Conservation (phyloP, 2,797 vertebrate genomes). For the Pantherophis vulpinus region DNA sequence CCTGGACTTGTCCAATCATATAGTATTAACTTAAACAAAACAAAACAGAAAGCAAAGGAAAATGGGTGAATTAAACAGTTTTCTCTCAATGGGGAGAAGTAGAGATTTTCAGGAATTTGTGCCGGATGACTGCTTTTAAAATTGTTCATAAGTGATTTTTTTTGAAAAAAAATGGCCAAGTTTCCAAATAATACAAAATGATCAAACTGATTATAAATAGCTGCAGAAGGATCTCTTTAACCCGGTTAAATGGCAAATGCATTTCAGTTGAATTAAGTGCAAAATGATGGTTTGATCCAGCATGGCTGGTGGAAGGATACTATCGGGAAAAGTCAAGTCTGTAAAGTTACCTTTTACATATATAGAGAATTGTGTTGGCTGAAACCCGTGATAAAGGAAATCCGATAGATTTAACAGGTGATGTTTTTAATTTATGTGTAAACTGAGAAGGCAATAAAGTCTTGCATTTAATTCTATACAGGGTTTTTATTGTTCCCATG, state of each 20-base stretch:
- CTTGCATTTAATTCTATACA: slow-evolving; percentile 26
- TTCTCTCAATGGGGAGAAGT: neutral
- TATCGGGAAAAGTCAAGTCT: slow-evolving; percentile 15
- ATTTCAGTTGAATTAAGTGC: neutral
- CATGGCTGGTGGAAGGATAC: neutral
- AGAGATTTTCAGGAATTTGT: neutral
- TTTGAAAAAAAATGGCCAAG: neutral
- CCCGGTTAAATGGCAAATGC: neutral
- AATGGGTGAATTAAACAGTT: neutral
- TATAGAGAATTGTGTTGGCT: slow-evolving; percentile 29
- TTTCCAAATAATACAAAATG: neutral
- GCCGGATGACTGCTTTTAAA: neutral
- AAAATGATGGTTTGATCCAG: neutral
- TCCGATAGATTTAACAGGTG: slow-evolving; percentile 40
- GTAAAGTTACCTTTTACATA: slow-evolving; percentile 18
- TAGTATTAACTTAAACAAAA: neutral
- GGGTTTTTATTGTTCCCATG: slow-evolving; percentile 29
- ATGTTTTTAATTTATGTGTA: slow-evolving; percentile 41
- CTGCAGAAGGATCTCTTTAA: neutral
- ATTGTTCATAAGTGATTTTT: neutral
- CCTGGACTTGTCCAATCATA: neutral
- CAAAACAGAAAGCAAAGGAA: neutral
- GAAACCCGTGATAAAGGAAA: slow-evolving; percentile 36
- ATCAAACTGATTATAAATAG: neutral
- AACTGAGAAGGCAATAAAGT: slow-evolving; percentile 40